Base-by-base conservation (phyloP, 2,113 vertebrate species). In the Toxotes chatareus region DNA sequence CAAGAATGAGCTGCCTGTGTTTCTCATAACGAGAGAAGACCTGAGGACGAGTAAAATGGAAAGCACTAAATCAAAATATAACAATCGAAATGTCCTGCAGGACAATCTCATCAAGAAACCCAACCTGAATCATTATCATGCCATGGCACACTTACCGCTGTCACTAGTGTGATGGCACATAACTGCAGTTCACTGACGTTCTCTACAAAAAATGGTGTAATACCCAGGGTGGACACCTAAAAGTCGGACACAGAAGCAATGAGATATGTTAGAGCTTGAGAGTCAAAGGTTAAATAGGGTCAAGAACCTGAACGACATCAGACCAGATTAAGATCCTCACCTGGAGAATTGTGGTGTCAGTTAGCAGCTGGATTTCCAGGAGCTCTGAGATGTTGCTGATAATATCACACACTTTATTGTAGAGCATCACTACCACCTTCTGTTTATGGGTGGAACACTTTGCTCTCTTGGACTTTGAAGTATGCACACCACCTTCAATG, bases 171-270 rank as follows among this genome's bases (percentile, higher is more conserved):
- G 93, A 99, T 99, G 90, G 96, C 97, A 90, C 97, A 98, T 69
- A 99, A 87, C 57, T 99, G 98, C 89, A 99, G 93, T 81, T 99
- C 97, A 85, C 96, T 99, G 93, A 99, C 97, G 75, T 96, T 98
- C 96, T 99, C 98, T 90, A 99, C 98, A 94, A 99, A 99, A 91
- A 99, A 99, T 2, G 98, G 98, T 72, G 98, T 99, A 90, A 99
- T 99, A 73, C 98, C 98, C 96, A 99, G 96, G 2, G 96, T 98
- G 1, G 98, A 99, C 78, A 99, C 96, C 98, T 99, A 79, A 3
- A 83, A 82, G 3, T 42, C 27, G 36, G 3, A 5, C 8, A 61
- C 19, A 70, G 83, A 64, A 64, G 21, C 21, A 73, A 62, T 67
- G 36, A 65, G 38, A 36, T 73, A n/a, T 19, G 27, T 46, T 8